Conservation (phyloP, 2,888 invertebrate species). For the Scaeva pyrastri region DNA sequence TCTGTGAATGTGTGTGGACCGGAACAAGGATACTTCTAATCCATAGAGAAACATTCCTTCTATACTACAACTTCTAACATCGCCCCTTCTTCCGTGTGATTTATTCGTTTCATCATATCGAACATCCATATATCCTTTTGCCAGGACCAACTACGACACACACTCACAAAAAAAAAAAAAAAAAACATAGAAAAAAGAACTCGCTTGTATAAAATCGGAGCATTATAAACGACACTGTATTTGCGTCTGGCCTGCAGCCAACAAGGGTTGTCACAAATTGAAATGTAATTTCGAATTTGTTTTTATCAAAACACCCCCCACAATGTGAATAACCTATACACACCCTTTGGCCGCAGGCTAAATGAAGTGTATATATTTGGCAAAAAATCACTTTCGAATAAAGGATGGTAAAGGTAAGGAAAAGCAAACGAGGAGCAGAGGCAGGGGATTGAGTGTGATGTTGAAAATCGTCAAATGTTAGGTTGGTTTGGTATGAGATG, state of each 20-base stretch:
- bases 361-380: conserved; percentile 69
- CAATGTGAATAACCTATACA: conserved; percentile 66
- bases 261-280: conserved; percentile 77
- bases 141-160: background rate
- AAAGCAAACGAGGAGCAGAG: background rate
- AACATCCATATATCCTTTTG: conserved; percentile 53
- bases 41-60: background rate
- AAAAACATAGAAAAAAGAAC: too few species aligned
- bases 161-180: background rate
- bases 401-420: background rate
- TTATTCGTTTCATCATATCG: conserved; percentile 49
- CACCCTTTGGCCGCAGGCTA: conserved; percentile 64
- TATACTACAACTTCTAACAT: conserved; percentile 58
- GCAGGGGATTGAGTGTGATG: background rate
- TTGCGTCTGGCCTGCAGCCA: conserved; percentile 60
- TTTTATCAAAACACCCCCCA: conserved; percentile 78
- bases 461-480: conserved; percentile 36
- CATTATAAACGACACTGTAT: conserved; percentile 42
- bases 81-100: conserved; percentile 40
- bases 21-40: conserved; percentile 37
- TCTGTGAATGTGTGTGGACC: conserved; percentile 10
- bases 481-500: conserved; percentile 25
- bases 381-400: conserved; percentile 30
- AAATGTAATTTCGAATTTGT: conserved; percentile 78
- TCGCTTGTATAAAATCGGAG: conserved; percentile 6